Conservation (phyloP, 1,140 invertebrate species). For the Sitobion miscanthi region DNA sequence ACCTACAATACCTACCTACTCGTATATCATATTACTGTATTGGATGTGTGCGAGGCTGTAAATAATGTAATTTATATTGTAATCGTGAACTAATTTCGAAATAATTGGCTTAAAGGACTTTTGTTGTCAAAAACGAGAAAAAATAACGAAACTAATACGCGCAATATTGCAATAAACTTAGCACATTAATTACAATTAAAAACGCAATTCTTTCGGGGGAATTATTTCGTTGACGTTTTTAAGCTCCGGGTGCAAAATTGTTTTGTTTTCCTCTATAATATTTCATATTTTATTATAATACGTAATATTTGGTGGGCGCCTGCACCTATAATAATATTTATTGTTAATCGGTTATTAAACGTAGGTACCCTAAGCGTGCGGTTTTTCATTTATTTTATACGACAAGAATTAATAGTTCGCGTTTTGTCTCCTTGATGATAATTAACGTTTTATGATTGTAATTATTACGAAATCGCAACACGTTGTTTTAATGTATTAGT, state of each 20-base stretch:
- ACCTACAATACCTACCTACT: constrained; percentile 1
- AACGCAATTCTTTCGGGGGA: not conserved
- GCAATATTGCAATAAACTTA: not conserved
- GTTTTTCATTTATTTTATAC: not conserved
- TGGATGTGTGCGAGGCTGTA: not conserved
- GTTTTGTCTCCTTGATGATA: not conserved
- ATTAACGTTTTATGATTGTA: not conserved
- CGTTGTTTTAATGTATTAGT: no score
- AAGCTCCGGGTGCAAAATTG: not conserved
- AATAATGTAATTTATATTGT: constrained; percentile 5
- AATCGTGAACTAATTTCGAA: constrained; percentile 15
- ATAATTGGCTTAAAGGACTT: constrained; percentile 15
- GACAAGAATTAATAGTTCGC: not conserved
- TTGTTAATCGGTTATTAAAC: not conserved
- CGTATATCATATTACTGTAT: not conserved
- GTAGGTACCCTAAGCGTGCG: no score
- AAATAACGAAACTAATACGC: not conserved
- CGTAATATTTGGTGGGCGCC: no score
- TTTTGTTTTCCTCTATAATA: not conserved
- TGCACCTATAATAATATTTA: not conserved
- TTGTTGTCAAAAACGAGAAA: not conserved
- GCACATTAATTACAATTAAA: not conserved
- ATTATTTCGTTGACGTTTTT: constrained; percentile 15
- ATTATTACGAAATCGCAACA: no score
- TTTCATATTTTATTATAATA: not conserved